Conservation (phyloP, 2,888 invertebrate genomes). For the Proisotoma minuta region DNA sequence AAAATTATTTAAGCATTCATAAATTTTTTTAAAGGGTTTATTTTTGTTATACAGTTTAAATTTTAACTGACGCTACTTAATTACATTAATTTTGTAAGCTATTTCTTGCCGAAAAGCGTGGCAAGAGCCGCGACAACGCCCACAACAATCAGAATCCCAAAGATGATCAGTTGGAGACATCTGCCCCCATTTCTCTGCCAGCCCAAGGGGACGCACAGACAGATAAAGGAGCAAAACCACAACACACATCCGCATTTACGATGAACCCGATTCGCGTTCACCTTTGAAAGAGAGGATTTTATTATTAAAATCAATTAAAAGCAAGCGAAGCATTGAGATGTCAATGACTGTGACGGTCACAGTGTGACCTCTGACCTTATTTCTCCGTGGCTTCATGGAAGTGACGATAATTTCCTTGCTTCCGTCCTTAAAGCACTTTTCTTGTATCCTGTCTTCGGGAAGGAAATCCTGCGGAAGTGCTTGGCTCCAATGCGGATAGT, state of each 20-base stretch:
- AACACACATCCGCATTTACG: slow-evolving; percentile 16
- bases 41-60: no score
- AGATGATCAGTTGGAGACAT: slow-evolving; percentile 10
- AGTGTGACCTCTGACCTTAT: no score
- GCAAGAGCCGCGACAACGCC: no score
- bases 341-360: no score
- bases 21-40: no score
- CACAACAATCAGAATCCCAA: neutral
- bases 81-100: no score
- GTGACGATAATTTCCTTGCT: slow-evolving; percentile 20
- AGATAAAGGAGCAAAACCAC: slow-evolving; percentile 20
- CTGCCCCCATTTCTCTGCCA: slow-evolving; percentile 20
- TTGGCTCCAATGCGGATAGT: slow-evolving; percentile 23
- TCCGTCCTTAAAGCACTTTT: slow-evolving; percentile 14
- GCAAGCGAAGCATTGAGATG: no score
- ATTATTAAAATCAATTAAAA: no score
- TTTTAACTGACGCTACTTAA: no score
- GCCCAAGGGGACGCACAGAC: slow-evolving; percentile 16
- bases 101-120: no score
- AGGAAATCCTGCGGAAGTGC: slow-evolving; percentile 23
- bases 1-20: no score
- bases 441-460: slow-evolving; percentile 6
- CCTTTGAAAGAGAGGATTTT: no score
- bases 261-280: neutral
- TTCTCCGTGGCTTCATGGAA: neutral